These are phyloP conservation scores for Ficedula albicollis DNA, from an alignment of 2,797 vertebrate genomes.

Conservation along the genomic window DNA sequence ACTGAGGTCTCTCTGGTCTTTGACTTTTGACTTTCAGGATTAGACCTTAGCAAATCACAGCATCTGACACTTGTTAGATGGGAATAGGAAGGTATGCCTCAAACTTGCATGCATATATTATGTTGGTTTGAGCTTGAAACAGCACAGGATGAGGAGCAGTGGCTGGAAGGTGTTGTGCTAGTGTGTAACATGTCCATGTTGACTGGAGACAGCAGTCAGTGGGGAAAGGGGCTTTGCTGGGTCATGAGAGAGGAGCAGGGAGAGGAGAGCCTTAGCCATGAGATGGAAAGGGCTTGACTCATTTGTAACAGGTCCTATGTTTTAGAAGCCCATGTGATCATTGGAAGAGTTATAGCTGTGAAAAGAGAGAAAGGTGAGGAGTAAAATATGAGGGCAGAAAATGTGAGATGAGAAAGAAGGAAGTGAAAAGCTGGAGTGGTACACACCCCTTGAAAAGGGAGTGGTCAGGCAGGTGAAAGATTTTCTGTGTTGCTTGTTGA, in stretches of 20 bases:
- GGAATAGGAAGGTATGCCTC: background rate
- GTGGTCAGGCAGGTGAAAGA: background rate
- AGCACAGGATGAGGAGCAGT: background rate
- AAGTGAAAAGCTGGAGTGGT: background rate
- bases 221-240: background rate
- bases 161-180: background rate
- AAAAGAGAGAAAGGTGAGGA: background rate
- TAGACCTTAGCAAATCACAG: background rate
- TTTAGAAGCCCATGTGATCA: background rate
- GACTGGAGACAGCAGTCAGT: background rate
- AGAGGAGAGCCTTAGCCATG: background rate
- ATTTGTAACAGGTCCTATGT: rapidly evolving
- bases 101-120: background rate
- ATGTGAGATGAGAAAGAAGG: background rate
- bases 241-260: background rate
- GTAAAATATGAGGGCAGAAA: background rate
- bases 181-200: rapidly evolving
- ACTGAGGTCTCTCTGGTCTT: background rate
- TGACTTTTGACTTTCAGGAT: background rate
- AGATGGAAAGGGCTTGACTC: background rate
- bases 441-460: background rate
- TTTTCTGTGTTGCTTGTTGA: background rate
- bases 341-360: background rate
- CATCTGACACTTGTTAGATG: background rate
- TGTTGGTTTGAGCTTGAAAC: background rate